These are phyloP conservation scores for Poeciliopsis gracilis DNA, from an alignment of 2,797 vertebrate genomes.

Conservation along the genomic window DNA sequence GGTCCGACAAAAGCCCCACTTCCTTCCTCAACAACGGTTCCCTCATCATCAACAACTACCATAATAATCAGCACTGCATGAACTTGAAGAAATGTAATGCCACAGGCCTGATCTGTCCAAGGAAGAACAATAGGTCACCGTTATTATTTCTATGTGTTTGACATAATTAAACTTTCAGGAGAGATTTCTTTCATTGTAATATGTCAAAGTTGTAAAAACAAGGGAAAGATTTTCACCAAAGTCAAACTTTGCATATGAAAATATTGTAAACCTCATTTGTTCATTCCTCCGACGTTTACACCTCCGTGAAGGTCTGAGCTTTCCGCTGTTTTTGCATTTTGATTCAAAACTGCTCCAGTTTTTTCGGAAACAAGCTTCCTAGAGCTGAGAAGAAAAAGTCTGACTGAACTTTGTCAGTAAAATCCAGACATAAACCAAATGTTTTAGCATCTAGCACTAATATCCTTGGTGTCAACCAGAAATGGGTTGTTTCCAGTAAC, in stretches of 20 bases:
- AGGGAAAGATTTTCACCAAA: background rate
- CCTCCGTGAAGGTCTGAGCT: background rate
- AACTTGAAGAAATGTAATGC: too few species aligned
- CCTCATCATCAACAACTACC: fast-evolving
- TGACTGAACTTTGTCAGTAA: background rate
- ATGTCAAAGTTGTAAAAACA: too few species aligned
- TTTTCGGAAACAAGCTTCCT: background rate
- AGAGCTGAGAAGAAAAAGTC: background rate
- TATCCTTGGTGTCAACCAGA: background rate
- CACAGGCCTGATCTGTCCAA: too few species aligned
- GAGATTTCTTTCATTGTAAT: background rate
- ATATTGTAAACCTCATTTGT: background rate
- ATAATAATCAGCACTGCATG: background rate
- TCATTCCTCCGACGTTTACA: background rate
- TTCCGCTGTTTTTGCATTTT: background rate
- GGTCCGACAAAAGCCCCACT: conserved; percentile 6
- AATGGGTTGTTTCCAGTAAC: background rate
- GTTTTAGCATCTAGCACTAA: background rate
- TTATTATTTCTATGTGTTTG: background rate
- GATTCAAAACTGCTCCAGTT: background rate
- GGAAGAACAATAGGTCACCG: too few species aligned
- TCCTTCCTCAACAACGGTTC: fast-evolving
- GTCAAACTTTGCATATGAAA: conserved; percentile 9
- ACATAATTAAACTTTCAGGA: background rate
- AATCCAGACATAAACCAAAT: background rate